A percentile compares a stretch with the other conserved stretches of the same genome.
Evolutionary conservation across 2,888 invertebrate genomes (phyloP).

Genomic region (Drosophila merina): DNA sequence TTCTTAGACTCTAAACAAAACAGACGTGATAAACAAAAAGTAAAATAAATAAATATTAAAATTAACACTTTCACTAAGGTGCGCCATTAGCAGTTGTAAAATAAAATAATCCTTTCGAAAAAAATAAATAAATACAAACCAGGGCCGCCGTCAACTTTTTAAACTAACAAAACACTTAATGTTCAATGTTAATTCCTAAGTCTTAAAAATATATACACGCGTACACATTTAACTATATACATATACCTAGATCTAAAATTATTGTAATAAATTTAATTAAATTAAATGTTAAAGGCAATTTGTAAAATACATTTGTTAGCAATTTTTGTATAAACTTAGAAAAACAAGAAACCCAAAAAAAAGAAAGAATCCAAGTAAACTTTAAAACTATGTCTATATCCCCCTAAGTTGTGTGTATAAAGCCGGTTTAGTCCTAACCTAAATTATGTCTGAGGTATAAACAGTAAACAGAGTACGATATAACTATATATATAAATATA

Average conservation of each 20-base stretch:
- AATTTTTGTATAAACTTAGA: slow-evolving; percentile 77
- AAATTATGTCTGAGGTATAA: slow-evolving; percentile 70
- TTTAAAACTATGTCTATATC: slow-evolving; percentile 35
- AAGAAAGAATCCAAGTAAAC: slow-evolving; percentile 24
- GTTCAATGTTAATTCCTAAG: slow-evolving; percentile 72
- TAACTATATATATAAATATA: slow-evolving; percentile 30
- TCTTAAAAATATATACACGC: slow-evolving; percentile 60
- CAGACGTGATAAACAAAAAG: slow-evolving; percentile 74
- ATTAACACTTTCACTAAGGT: slow-evolving; percentile 40
- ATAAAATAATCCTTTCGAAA: slow-evolving; percentile 27
- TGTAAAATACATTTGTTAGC: slow-evolving; percentile 76
- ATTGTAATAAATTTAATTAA: slow-evolving; percentile 47
- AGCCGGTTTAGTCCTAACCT: slow-evolving; percentile 68
- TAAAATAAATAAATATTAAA: slow-evolving; percentile 35
- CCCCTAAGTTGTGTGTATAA: slow-evolving; percentile 70
- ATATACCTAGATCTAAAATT: slow-evolving; percentile 25
- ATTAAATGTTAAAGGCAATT: slow-evolving; percentile 76
- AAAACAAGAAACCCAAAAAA: slow-evolving; percentile 30
- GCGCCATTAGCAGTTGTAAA: slow-evolving; percentile 63
- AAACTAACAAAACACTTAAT: slow-evolving; percentile 43
- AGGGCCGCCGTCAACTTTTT: slow-evolving; percentile 47
- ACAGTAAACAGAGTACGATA: slow-evolving; percentile 48
- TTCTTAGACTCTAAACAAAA: slow-evolving; percentile 75
- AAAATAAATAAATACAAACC: slow-evolving; percentile 35
- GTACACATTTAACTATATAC: slow-evolving; percentile 21